Conservation (phyloP, 2,797 vertebrate genomes). For the Phylloscopus collybita region DNA sequence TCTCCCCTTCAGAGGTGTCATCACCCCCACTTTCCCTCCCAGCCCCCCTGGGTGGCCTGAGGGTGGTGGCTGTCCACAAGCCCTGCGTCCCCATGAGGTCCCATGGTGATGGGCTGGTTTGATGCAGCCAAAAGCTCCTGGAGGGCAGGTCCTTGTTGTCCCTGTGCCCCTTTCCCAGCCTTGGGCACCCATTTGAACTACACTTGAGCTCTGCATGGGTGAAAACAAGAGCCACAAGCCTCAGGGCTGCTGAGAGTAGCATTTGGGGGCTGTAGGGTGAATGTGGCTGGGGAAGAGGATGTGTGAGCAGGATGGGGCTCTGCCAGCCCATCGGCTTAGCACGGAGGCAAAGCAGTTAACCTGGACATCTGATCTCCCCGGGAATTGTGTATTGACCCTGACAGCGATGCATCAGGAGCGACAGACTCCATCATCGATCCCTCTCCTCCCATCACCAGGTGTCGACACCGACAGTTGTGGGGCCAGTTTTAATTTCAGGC, state of each 20-base stretch:
- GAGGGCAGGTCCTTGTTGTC: not conserved
- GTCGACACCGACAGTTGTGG: not conserved
- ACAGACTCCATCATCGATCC: slow-evolving; percentile 39
- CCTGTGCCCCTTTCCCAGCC: not conserved
- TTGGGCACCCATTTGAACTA: not conserved
- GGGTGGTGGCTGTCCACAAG: not conserved
- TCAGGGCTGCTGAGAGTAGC: not conserved
- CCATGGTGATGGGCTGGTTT: not conserved
- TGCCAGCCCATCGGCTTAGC: not conserved
- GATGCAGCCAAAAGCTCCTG: not conserved
- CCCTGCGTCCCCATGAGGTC: fast-evolving
- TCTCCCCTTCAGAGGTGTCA: fast-evolving
- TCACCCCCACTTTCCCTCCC: not conserved
- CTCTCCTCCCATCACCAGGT: slow-evolving; percentile 59
- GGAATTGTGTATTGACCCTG: slow-evolving; percentile 52
- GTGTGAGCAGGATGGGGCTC: not conserved
- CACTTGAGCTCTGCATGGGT: not conserved
- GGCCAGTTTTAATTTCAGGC: slow-evolving; percentile 36
- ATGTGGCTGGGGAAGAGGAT: not conserved
- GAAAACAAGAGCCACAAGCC: not conserved
- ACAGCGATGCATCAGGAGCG: slow-evolving; percentile 28
- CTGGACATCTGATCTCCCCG: slow-evolving; percentile 1
- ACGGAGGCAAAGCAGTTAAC: slow-evolving; percentile 9
- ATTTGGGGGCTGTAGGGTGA: not conserved
- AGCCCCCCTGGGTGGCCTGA: not conserved